Evolutionary conservation across 2,797 vertebrate species (phyloP).

Genomic region (Alosa sapidissima): DNA sequence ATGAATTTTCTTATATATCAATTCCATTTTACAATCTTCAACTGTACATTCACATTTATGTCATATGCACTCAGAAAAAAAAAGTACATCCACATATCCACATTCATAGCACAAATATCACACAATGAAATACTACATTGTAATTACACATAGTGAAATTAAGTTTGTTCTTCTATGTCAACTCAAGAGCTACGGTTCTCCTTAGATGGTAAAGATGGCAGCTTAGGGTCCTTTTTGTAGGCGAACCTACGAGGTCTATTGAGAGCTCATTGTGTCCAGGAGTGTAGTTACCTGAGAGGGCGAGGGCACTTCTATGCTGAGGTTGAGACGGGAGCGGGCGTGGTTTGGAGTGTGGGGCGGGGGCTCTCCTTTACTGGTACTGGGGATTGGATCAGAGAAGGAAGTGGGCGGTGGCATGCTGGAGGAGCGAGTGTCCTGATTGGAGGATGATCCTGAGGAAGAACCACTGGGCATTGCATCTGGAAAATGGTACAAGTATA

Average conservation of each 20-base stretch:
- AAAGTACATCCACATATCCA: not conserved
- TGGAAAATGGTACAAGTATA: conserved; percentile 18
- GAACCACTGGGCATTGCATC: conserved; percentile 39
- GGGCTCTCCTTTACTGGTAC: conserved; percentile 73
- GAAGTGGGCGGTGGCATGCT: conserved; percentile 33
- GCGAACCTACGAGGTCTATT: too few relatives aligned
- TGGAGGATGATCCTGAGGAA: conserved; percentile 43
- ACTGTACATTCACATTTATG: not conserved
- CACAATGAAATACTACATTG: not conserved
- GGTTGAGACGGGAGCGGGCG: conserved; percentile 78
- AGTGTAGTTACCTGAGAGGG: conserved; percentile 85
- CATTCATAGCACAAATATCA: not conserved
- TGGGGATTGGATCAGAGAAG: conserved; percentile 67
- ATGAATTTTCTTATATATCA: too few relatives aligned
- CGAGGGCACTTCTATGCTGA: conserved; percentile 93
- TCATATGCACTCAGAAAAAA: not conserved
- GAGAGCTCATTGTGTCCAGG: not conserved
- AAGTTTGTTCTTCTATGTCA: not conserved
- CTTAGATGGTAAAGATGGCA: too few relatives aligned
- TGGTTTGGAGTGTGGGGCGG: conserved; percentile 71
- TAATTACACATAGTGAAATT: not conserved
- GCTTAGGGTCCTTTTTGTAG: too few relatives aligned
- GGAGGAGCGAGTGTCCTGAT: conserved; percentile 48
- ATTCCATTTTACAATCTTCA: too few relatives aligned
- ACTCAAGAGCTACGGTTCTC: too few relatives aligned